Percentiles rank a stretch among this genome's conserved stretches.
phyloP scores from a whole-genome alignment of 2,888 invertebrate species.

The Limnephilus lunatus region DNA sequence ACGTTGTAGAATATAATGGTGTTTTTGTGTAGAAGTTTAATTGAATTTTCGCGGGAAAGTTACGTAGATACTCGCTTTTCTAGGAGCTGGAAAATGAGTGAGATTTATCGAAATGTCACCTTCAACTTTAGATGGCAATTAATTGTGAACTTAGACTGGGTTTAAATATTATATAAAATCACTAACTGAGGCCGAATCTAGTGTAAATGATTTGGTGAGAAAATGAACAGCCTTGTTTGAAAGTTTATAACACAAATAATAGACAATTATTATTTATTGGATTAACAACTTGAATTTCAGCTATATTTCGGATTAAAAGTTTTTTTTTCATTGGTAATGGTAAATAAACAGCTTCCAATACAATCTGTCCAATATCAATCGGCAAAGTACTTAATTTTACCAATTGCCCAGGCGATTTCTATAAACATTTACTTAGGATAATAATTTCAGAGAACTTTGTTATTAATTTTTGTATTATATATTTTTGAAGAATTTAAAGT shows the following conservation, averaged over 20 bases:
- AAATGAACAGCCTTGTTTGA: background rate
- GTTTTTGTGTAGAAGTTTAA: constrained; percentile 21
- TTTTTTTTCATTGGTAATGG: background rate
- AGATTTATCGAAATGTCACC: background rate
- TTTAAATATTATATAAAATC: background rate
- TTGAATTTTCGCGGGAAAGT: background rate
- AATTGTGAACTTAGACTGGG: background rate
- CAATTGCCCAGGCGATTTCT: too few relatives aligned
- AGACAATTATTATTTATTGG: background rate
- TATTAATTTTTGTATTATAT: too few relatives aligned
- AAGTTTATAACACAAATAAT: background rate
- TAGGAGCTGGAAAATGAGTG: background rate
- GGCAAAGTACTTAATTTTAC: too few relatives aligned
- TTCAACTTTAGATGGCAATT: background rate
- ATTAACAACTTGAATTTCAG: background rate
- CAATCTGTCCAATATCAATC: too few relatives aligned
- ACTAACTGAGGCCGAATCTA: background rate
- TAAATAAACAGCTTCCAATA: too few relatives aligned
- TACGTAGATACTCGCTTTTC: background rate
- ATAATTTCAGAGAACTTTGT: too few relatives aligned
- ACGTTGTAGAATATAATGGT: background rate
- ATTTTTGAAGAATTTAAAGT: too few relatives aligned
- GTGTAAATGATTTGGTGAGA: background rate
- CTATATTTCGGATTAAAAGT: background rate
- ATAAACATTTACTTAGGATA: too few relatives aligned